Conservation (phyloP, 1,140 invertebrate species). For the Musca vetustissima region DNA sequence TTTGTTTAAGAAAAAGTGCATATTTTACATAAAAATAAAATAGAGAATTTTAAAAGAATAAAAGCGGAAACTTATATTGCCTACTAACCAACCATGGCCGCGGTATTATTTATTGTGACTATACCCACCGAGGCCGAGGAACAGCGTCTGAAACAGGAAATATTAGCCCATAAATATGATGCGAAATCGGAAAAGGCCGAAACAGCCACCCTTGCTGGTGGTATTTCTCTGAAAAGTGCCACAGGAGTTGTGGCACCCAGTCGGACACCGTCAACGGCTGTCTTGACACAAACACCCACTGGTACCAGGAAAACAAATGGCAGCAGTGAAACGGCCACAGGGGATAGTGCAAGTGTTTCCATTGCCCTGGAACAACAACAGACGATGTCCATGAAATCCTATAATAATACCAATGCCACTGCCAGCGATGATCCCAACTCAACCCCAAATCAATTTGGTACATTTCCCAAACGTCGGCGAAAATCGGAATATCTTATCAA, state of each 20-base stretch:
- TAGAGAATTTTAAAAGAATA: neutral
- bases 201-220: neutral
- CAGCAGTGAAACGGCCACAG: slow-evolving; percentile 8
- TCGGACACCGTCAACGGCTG: slow-evolving; percentile 9
- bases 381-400: neutral
- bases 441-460: slow-evolving; percentile 8
- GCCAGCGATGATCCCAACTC: neutral
- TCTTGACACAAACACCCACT: neutral
- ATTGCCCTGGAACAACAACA: slow-evolving; percentile 5
- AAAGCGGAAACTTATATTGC: neutral
- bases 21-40: slow-evolving; percentile 4
- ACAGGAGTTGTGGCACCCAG: neutral
- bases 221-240: slow-evolving; percentile 4
- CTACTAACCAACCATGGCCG: slow-evolving; percentile 33
- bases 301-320: slow-evolving; percentile 11
- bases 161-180: slow-evolving; percentile 22
- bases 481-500: neutral
- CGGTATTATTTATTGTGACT: slow-evolving; percentile 55
- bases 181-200: neutral
- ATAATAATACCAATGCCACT: neutral
- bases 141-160: slow-evolving; percentile 36
- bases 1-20: neutral
- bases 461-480: slow-evolving; percentile 25
- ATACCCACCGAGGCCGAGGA: slow-evolving; percentile 53
- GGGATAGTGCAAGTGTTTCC: neutral